These are phyloP conservation scores for Botia almorhae DNA, from an alignment of 2,797 vertebrate genomes.

Conservation along the genomic window DNA sequence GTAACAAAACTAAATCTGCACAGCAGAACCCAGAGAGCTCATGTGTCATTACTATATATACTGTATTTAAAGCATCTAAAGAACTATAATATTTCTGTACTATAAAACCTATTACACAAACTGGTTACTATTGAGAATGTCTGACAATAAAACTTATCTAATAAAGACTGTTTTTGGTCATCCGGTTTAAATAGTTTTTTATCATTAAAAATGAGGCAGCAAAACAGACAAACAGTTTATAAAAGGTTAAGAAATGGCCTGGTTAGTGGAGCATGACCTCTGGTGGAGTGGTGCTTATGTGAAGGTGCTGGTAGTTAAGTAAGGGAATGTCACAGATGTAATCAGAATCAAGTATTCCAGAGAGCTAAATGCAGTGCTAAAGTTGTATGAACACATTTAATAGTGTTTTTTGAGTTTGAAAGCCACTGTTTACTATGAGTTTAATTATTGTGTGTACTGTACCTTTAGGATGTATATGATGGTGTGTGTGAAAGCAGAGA, in stretches of 20 bases:
- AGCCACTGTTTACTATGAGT: neutral
- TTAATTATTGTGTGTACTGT: neutral
- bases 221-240: too few species aligned
- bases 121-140: neutral
- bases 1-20: neutral
- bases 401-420: too few species aligned
- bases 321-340: too few species aligned
- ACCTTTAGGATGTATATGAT: constrained; percentile 54
- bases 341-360: too few species aligned
- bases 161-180: neutral
- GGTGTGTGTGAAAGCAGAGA: constrained; percentile 52
- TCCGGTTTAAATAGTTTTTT: too few species aligned
- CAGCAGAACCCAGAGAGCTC: neutral
- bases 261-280: too few species aligned
- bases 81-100: neutral
- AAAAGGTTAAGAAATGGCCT: too few species aligned
- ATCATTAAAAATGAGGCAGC: too few species aligned
- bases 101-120: neutral
- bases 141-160: constrained; percentile 2
- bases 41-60: neutral
- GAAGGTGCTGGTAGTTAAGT: too few species aligned
- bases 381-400: too few species aligned
- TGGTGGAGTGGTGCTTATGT: too few species aligned
- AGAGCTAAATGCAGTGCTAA: too few species aligned
- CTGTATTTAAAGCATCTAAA: neutral